phyloP scores from a whole-genome alignment of 2,888 invertebrate genomes.

The Agriopis leucophaearia region DNA sequence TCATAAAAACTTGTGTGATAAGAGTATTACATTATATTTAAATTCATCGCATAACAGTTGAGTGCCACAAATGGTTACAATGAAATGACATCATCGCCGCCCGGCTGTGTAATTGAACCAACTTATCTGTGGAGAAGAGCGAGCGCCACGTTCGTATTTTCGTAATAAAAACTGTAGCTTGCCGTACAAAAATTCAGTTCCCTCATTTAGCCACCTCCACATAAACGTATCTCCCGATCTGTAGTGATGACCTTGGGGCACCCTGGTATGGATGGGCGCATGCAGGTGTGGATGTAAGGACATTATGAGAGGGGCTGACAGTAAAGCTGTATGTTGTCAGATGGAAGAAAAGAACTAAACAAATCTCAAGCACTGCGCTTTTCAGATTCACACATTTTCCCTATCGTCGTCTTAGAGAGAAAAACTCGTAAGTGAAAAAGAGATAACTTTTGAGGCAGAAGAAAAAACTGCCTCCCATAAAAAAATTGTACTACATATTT shows the following conservation, averaged over 20 bases:
- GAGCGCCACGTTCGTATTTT: not conserved
- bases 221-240: slow-evolving; percentile 3
- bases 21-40: not conserved
- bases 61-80: not conserved
- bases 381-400: too few relatives aligned
- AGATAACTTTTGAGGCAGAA: too few relatives aligned
- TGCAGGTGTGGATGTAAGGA: not conserved
- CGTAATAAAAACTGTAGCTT: too few relatives aligned
- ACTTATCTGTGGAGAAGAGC: not conserved
- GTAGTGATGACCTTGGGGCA: slow-evolving; percentile 7
- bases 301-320: not conserved
- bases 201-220: not conserved
- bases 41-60: too few relatives aligned
- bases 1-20: too few relatives aligned
- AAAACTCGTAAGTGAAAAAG: too few relatives aligned
- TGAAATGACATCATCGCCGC: slow-evolving; percentile 8
- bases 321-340: too few relatives aligned
- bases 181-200: not conserved
- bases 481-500: too few relatives aligned
- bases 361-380: too few relatives aligned
- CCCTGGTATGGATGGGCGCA: slow-evolving; percentile 7
- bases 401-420: too few relatives aligned
- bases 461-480: too few relatives aligned
- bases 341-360: too few relatives aligned
- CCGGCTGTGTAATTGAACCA: not conserved